Evolutionary conservation across 2,797 vertebrate species (phyloP).

Genomic region (Paguma larvata): DNA sequence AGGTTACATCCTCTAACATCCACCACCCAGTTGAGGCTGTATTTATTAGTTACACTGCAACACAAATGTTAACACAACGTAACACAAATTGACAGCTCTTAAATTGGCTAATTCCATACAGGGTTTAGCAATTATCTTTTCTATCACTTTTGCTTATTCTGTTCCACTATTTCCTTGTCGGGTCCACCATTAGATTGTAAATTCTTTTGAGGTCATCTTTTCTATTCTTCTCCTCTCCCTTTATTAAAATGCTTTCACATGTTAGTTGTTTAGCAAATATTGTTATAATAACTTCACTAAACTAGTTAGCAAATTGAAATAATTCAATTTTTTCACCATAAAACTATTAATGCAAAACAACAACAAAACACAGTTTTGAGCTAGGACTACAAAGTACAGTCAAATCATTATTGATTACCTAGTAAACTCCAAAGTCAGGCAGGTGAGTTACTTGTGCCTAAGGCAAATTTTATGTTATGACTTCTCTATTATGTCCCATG

Average conservation of each 20-base stretch:
- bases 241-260: neutral
- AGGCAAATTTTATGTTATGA: neutral
- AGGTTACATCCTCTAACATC: neutral
- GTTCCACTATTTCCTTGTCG: neutral
- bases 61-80: neutral
- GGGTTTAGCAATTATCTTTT: neutral
- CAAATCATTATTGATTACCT: neutral
- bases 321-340: neutral
- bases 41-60: neutral
- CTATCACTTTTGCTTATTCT: neutral
- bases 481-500: neutral
- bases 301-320: neutral
- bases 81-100: neutral
- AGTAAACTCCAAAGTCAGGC: neutral
- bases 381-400: neutral
- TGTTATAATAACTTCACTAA: neutral
- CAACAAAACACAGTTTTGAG: neutral
- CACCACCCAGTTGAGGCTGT: neutral
- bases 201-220: neutral
- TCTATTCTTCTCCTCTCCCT: neutral
- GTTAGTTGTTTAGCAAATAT: neutral
- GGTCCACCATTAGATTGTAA: neutral
- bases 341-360: neutral
- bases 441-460: neutral
- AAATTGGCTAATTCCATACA: neutral